phyloP scores from a whole-genome alignment of 2,888 invertebrate species.

The Strigamia crassipes region DNA sequence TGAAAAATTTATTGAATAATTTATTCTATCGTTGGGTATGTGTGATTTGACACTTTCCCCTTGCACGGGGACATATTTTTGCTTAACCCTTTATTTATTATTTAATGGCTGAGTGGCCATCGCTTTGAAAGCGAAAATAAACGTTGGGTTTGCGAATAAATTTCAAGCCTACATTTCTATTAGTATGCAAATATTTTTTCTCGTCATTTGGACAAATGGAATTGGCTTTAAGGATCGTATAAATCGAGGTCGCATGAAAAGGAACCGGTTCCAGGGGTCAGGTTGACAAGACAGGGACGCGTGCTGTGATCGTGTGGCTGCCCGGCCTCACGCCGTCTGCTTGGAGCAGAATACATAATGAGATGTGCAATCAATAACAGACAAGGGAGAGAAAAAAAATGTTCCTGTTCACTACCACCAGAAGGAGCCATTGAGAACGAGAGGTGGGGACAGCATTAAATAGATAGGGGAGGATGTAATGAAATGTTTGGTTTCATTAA shows the following conservation, averaged over 20 bases:
- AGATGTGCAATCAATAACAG: constrained; percentile 32
- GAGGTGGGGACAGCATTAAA: background rate
- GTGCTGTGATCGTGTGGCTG: constrained; percentile 25
- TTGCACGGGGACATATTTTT: background rate
- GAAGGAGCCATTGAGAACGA: background rate
- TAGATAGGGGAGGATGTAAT: background rate
- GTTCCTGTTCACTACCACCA: constrained; percentile 26
- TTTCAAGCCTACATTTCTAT: background rate
- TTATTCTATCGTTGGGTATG: too few species aligned
- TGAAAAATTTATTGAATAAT: too few species aligned
- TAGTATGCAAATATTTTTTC: constrained; percentile 25
- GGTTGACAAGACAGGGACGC: constrained; percentile 25
- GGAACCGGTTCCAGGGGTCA: constrained; percentile 22
- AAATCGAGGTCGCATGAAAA: constrained; percentile 25
- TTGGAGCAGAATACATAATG: constrained; percentile 24
- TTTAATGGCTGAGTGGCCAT: background rate
- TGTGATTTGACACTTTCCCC: background rate
- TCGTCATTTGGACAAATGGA: background rate
- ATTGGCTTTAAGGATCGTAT: constrained; percentile 5
- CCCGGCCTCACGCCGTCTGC: constrained; percentile 28
- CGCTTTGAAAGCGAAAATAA: background rate
- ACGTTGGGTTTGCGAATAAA: constrained; percentile 9
- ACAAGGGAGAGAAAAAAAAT: constrained; percentile 23
- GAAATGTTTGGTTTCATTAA: background rate
- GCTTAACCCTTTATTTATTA: background rate